These are phyloP conservation scores for Ischnura elegans DNA, from an alignment of 2,888 invertebrate genomes.

Conservation along the genomic window DNA sequence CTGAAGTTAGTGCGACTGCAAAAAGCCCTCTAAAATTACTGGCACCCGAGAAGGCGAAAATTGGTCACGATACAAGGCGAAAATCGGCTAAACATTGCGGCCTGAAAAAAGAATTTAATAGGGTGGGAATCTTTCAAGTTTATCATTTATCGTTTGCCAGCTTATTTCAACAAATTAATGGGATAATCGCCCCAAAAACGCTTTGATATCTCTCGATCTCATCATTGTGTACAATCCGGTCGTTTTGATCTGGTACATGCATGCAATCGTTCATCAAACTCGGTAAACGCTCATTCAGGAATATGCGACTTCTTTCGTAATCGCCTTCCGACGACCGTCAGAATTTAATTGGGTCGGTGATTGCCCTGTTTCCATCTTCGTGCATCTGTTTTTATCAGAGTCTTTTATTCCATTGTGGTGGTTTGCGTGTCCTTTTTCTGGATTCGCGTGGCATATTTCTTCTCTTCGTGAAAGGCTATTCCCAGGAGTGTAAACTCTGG, in stretches of 20 bases:
- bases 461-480: neutral
- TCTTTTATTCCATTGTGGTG: neutral
- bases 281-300: neutral
- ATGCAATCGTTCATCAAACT: neutral
- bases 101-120: no score
- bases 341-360: neutral
- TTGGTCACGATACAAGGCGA: no score
- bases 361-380: neutral
- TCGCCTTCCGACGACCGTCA: neutral
- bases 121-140: no score
- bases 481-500: neutral
- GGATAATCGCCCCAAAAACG: neutral
- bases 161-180: constrained; percentile 8
- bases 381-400: neutral
- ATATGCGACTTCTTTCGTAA: neutral
- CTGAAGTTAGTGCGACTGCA: no score
- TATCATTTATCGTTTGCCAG: no score
- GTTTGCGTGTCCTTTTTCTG: neutral
- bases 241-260: neutral
- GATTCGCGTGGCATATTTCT: neutral
- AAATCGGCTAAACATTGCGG: no score
- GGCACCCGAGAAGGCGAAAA: no score
- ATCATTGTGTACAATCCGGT: neutral
- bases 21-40: no score
- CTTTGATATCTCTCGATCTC: neutral